Conservation (phyloP, 1,140 invertebrate species). For the Halesus radiatus region DNA sequence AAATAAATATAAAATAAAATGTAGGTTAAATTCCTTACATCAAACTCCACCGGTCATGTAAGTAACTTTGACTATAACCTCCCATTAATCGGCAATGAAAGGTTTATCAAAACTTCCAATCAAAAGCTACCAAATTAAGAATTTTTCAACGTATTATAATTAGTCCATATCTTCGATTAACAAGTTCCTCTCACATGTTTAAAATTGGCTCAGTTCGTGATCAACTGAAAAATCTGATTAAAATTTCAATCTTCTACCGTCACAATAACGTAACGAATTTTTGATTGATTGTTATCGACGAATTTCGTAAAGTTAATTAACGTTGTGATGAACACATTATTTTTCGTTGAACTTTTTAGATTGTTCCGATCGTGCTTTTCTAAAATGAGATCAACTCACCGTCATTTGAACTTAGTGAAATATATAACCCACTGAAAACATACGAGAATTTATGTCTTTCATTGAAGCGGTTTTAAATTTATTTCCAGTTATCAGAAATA, state of each 20-base stretch:
- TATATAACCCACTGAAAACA: background rate
- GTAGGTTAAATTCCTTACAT: background rate
- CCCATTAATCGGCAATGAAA: background rate
- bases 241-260: constrained; percentile 1
- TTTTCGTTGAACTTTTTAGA: constrained; percentile 17
- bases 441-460: no score
- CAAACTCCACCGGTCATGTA: background rate
- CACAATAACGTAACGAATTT: background rate
- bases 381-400: constrained; percentile 16
- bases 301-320: background rate
- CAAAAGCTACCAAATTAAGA: background rate
- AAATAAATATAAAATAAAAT: constrained; percentile 12
- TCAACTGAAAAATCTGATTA: background rate
- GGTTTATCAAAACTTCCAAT: no score
- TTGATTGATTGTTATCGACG: constrained; percentile 25
- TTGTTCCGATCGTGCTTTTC: background rate
- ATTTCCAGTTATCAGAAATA: no score
- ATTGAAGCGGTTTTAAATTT: no score
- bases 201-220: constrained; percentile 3
- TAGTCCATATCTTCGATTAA: background rate
- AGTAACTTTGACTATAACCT: background rate
- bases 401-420: constrained; percentile 1
- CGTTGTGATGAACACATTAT: constrained; percentile 15
- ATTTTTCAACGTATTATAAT: background rate
- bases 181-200: background rate